Evolutionary conservation across 2,113 vertebrate genomes (phyloP).

Genomic region (Tyto alba): DNA sequence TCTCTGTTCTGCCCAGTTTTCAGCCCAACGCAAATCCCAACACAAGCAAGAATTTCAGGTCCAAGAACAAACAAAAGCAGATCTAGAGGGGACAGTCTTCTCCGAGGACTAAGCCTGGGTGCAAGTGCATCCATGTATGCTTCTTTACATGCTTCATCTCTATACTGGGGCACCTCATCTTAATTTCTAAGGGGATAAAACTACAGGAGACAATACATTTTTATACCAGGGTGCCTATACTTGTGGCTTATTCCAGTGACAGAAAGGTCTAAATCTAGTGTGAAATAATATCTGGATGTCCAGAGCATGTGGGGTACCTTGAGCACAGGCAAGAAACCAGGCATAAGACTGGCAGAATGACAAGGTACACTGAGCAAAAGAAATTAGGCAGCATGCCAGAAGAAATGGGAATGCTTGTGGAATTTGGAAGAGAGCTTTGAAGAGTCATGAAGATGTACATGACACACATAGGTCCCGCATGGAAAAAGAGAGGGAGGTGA

Average conservation of each 20-base stretch:
- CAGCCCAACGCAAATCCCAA: background rate
- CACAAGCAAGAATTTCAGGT: background rate
- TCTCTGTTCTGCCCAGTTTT: background rate
- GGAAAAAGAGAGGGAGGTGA: background rate
- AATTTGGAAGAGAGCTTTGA: background rate
- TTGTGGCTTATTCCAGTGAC: background rate
- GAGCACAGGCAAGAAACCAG: background rate
- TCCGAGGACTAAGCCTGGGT: background rate
- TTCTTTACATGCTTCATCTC: background rate
- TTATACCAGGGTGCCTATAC: background rate
- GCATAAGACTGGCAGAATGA: background rate
- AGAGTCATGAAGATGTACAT: background rate
- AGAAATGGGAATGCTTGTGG: background rate
- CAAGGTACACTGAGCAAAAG: background rate
- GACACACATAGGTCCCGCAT: background rate
- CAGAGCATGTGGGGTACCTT: fast-evolving
- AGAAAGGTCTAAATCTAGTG: background rate
- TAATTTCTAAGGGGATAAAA: background rate
- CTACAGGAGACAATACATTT: background rate
- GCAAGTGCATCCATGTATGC: background rate
- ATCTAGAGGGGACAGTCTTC: background rate
- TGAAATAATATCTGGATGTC: background rate
- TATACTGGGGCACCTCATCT: background rate
- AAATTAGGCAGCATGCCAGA: background rate
- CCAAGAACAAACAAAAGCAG: background rate